A percentile compares a stretch with the other conserved stretches of the same genome.
These are phyloP conservation scores for Xestobium rufovillosum DNA, from an alignment of 2,888 invertebrate species.

Conservation along the genomic window DNA sequence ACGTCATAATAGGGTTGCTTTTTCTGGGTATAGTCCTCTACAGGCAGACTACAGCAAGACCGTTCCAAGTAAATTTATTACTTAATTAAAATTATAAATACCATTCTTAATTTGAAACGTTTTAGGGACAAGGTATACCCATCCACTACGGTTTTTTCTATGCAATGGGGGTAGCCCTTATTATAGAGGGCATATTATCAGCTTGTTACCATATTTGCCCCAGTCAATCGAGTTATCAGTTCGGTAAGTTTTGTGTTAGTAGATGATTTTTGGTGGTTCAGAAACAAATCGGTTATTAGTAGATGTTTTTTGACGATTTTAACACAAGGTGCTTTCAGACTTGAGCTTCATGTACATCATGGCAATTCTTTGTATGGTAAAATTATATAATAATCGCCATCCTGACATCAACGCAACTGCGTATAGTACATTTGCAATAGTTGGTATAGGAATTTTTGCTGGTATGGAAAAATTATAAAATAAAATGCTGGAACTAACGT, in stretches of 20 bases:
- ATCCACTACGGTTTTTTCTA: constrained; percentile 77
- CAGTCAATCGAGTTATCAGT: constrained; percentile 84
- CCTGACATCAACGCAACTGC: constrained; percentile 80
- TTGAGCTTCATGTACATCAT: constrained; percentile 92
- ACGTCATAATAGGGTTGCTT: constrained; percentile 68
- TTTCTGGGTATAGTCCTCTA: constrained; percentile 64
- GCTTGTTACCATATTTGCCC: constrained; percentile 88
- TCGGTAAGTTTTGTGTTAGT: constrained; percentile 53
- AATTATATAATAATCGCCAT: constrained; percentile 80
- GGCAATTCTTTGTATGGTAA: constrained; percentile 75
- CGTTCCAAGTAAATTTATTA: constrained; percentile 27
- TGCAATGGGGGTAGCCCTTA: constrained; percentile 76
- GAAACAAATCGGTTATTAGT: too few species aligned
- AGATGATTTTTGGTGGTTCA: too few species aligned
- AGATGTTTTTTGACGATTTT: too few species aligned
- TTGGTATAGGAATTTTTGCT: constrained; percentile 65
- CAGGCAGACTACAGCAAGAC: constrained; percentile 39
- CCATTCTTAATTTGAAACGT: constrained; percentile 14
- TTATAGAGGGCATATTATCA: constrained; percentile 80
- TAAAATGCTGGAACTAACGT: background rate
- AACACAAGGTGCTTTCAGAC: constrained; percentile 53
- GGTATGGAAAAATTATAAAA: constrained; percentile 39
- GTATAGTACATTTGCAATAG: constrained; percentile 66
- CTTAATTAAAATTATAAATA: constrained; percentile 1
- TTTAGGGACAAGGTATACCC: constrained; percentile 60